Base-by-base conservation (phyloP, 2,113 vertebrate species). In the Egretta garzetta region DNA sequence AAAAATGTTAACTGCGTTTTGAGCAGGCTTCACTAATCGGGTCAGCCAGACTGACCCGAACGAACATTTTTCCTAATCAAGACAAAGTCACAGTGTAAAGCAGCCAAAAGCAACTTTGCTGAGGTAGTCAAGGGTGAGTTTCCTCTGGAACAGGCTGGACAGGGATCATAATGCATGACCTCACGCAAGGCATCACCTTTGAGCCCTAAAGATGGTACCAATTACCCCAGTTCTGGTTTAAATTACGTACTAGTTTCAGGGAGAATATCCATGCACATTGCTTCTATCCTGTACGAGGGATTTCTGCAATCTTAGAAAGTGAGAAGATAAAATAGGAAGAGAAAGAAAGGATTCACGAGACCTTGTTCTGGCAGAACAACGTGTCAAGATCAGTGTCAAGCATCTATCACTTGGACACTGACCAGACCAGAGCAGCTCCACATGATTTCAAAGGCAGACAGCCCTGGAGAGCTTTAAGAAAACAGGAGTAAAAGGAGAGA, bases 101-200 rank as follows among this genome's bases (percentile, higher is more conserved):
- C 88, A 94, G 96, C 94, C 96, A 96, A 97, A 95, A 97, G 79
- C 88, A 97, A 93, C 92, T 95, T 92, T 11, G 19, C 88, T 88
- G 94, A 96, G 75, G 77, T 86, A 97, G 79, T 94, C 55, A 88
- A 33, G 87, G 50, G 32, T 83, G 82, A 97, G 41, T 88, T 94
- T 96, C 79, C 85, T 88, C 82, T 90, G 95, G 59, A 95, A 74
- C 27, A 87, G 63, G 50, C 63, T 86, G 71, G 79, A 93, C 74
- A 66, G 59, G 28, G 71, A 86, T 82, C 4, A 2, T 53, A 95
- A 86, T 66, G 74, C 96, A 93, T 95, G 88, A 96, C 82, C 62
- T 92, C 88, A 82, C 28, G 26, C 47, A 83, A 90, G 27, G 63
- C 47, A 95, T 94, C 79, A 95, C 92, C 90, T 95, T 80, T 88